Evolutionary conservation across 2,113 vertebrate genomes (phyloP).

Genomic region (Gulo gulo): DNA sequence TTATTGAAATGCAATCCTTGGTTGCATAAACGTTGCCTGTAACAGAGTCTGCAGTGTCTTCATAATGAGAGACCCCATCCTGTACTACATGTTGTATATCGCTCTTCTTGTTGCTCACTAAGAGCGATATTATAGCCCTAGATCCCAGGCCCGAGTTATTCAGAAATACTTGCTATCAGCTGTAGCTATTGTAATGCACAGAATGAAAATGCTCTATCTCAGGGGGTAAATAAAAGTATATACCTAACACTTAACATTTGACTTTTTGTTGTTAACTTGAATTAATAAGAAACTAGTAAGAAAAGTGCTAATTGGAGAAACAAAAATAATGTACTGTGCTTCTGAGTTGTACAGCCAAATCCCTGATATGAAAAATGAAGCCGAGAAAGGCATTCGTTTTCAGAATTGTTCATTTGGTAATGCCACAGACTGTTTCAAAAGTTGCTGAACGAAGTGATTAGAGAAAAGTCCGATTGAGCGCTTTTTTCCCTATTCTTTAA

Average conservation of each 20-base stretch:
- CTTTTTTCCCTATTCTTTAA: background rate
- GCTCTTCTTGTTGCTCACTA: background rate
- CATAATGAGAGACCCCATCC: background rate
- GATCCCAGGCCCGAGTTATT: constrained; percentile 57
- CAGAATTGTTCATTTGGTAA: background rate
- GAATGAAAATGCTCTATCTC: constrained; percentile 48
- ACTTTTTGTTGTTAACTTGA: constrained; percentile 4
- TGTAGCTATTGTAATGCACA: constrained; percentile 75
- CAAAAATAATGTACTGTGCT: background rate
- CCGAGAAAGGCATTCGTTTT: background rate
- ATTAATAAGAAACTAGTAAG: constrained; percentile 1
- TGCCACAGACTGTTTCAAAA: background rate
- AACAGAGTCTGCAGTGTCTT: background rate
- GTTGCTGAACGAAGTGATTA: background rate
- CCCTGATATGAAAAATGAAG: background rate
- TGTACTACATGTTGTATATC: background rate
- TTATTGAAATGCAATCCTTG: background rate
- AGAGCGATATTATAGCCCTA: constrained; percentile 61
- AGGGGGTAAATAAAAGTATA: constrained; percentile 4
- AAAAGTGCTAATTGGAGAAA: constrained; percentile 56
- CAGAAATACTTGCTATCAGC: constrained; percentile 5
- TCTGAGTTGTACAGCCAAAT: background rate
- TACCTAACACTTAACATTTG: background rate
- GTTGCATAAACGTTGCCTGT: background rate
- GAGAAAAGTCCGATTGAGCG: background rate